Percentiles rank a stretch among this genome's conserved stretches.
phyloP scores from a whole-genome alignment of 2,113 vertebrate species.

The Mesoclemmys tuberculata region DNA sequence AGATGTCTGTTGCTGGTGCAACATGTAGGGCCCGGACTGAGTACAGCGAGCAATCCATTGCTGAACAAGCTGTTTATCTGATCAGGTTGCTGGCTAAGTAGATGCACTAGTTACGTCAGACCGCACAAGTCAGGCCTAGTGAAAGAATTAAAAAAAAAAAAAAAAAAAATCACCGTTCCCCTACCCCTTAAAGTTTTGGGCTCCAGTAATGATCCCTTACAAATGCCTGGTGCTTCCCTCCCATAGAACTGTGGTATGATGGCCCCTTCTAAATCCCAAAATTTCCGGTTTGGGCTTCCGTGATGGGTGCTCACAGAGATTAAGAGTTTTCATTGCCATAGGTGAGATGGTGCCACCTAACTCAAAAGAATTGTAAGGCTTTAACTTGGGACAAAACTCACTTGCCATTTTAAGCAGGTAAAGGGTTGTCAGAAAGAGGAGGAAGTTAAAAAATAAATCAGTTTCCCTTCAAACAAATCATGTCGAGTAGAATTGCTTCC shows the following conservation, averaged over 20 bases:
- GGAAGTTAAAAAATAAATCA: neutral
- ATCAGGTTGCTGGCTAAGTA: no score
- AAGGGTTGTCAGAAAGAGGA: neutral
- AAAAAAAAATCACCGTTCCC: neutral
- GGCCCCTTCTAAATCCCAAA: neutral
- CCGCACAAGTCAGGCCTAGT: neutral
- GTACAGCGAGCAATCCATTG: no score
- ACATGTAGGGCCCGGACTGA: neutral
- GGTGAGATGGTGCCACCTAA: neutral
- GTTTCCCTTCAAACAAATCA: neutral
- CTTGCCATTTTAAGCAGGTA: neutral
- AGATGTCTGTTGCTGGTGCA: fast-evolving
- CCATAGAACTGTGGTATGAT: fast-evolving
- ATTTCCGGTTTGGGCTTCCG: neutral
- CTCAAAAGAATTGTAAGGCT: neutral
- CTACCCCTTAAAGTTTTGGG: neutral
- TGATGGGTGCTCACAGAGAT: fast-evolving
- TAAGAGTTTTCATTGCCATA: neutral
- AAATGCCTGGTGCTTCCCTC: neutral
- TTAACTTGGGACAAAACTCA: neutral
- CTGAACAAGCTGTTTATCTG: no score
- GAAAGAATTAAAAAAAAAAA: neutral
- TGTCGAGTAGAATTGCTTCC: neutral
- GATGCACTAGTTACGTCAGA: neutral
- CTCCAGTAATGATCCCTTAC: neutral